Conservation (phyloP, 1,140 invertebrate species). For the Archegozetes longisetosus region DNA sequence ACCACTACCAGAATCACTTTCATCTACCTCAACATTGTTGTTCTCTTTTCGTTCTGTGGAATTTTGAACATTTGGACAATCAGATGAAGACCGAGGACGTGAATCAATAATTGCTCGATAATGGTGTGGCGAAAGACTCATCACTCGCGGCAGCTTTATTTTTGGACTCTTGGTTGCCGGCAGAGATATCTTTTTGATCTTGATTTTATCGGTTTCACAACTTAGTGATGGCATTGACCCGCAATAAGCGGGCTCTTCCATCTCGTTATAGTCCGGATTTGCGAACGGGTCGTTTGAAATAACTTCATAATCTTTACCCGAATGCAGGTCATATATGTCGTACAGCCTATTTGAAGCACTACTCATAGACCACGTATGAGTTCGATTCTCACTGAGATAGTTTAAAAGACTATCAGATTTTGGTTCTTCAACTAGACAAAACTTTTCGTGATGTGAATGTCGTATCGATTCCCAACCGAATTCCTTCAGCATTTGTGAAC, state of each 20-base stretch:
- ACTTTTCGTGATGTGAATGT: slow-evolving; percentile 59
- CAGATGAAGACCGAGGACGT: slow-evolving; percentile 1
- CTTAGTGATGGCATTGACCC: neutral
- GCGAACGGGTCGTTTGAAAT: neutral
- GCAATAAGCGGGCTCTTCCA: neutral
- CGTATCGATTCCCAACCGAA: slow-evolving; percentile 67
- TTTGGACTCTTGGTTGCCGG: neutral
- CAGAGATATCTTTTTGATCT: neutral
- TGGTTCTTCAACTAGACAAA: slow-evolving; percentile 57
- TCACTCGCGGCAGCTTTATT: neutral
- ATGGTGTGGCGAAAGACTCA: neutral
- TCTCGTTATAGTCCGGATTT: neutral
- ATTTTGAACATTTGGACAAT: neutral
- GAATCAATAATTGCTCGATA: neutral
- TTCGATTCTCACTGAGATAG: neutral
- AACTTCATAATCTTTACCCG: neutral
- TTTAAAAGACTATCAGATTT: slow-evolving; percentile 19
- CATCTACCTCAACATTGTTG: neutral
- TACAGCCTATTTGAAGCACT: neutral
- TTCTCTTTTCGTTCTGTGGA: neutral
- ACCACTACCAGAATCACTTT: neutral
- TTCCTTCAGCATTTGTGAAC: slow-evolving; percentile 52
- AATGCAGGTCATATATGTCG: neutral
- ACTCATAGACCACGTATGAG: neutral
- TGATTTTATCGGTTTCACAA: neutral